Percentiles rank a stretch among this genome's conserved stretches.
Conservation (phyloP, 2,797 vertebrate species). For the Alfaro cultratus region DNA sequence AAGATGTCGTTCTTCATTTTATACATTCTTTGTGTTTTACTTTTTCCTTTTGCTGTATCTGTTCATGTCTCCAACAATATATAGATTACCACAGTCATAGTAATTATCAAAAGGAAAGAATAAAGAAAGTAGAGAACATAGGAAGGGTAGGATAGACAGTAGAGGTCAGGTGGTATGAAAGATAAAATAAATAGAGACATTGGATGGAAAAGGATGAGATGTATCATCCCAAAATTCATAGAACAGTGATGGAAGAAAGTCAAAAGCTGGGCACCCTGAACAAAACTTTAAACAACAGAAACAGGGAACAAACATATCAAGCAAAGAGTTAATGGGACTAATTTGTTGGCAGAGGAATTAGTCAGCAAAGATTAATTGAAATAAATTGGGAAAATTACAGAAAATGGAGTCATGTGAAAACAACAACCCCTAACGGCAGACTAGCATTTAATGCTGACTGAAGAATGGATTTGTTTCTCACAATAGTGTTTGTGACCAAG, state of each 20-base stretch:
- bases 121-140: neutral
- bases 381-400: neutral
- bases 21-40: neutral
- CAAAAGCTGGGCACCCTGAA: neutral
- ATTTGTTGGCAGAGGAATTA: neutral
- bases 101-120: conserved; percentile 22
- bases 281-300: neutral
- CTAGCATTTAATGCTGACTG: neutral
- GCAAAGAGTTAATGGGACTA: neutral
- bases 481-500: neutral
- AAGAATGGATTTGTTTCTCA: neutral
- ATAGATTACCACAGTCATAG: conserved; percentile 20
- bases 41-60: neutral
- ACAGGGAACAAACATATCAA: neutral
- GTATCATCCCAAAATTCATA: neutral
- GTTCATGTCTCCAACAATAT: conserved; percentile 21
- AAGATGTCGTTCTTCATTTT: conserved; percentile 22
- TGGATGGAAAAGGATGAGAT: neutral
- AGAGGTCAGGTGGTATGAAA: neutral
- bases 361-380: neutral
- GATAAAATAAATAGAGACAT: neutral
- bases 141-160: neutral
- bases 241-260: neutral
- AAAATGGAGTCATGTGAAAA: neutral
- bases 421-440: neutral